Base-by-base conservation (phyloP, 2,113 vertebrate genomes). In the Capreolus pygargus region DNA sequence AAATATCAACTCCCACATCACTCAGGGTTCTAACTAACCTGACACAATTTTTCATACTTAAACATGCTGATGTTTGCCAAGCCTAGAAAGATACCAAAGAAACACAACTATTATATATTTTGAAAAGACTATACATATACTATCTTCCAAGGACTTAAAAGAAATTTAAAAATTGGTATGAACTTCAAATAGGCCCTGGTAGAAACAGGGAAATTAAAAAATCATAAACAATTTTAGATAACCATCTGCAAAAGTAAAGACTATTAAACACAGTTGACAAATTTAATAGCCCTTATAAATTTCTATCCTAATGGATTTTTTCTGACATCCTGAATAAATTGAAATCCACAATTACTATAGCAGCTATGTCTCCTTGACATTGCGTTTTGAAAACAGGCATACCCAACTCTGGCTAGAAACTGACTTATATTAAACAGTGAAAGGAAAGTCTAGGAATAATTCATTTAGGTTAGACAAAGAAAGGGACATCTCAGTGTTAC, bases 341-440 rank as follows among this genome's bases (percentile, higher is more conserved):
- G 3, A 17, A 83, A 92, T 90, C 39, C 47, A 33, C 28, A 74
- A 57, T 88, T 39, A 55, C 3, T 43, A 25, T 81, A 76, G 79
- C 36, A 79, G 52, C 25, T 25, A 12, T 6, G 19, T 33, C 57
- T 86, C 67, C 4, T 70, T 43, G 27, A 23, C 30, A 2, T 33
- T 91, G 27, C 16, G 16, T 60, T 94, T 81, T 95, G 36, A 83
- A 97, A 94, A 88, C 27, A 96, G 50, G 30, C 52, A n/a, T 39
- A 60, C 21, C 33, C 28, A 74, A 58, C 64, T 15, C 67, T n/a
- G 57, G 23, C 23, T 91, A 88, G 95, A 78, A 90, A 93, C 8
- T 60, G 43, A 43, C 39, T 60, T 67, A 64, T 64, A 57, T 95
- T 67, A 64, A 96, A 91, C 15, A 45, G 21, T 67, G 36, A 92